Conservation (phyloP, 1,140 invertebrate genomes). For the Arion vulgaris region DNA sequence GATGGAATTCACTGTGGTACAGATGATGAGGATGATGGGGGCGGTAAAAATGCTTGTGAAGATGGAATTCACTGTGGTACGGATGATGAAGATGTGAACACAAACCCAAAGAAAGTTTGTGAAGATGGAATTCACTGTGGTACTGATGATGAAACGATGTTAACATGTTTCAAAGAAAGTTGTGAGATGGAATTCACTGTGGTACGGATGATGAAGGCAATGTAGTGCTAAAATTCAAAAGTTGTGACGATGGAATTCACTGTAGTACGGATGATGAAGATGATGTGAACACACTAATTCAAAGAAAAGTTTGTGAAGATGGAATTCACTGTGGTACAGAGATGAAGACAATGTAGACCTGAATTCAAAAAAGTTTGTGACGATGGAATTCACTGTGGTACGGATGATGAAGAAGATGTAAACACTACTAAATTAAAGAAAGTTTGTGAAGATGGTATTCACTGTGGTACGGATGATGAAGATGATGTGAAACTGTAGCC, state of each 20-base stretch:
- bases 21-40: conserved; percentile 42
- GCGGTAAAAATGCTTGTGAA: conserved; percentile 32
- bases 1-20: conserved; percentile 46
- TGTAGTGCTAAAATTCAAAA: conserved; percentile 2
- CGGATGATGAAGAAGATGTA: conserved; percentile 42
- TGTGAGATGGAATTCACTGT: conserved; percentile 50
- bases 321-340: conserved; percentile 52
- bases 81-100: conserved; percentile 37
- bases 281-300: conserved; percentile 15
- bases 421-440: conserved; percentile 22
- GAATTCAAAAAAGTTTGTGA: conserved; percentile 28
- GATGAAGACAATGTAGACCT: conserved; percentile 43
- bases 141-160: conserved; percentile 48
- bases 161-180: conserved; percentile 29
- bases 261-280: conserved; percentile 45
- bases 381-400: conserved; percentile 42
- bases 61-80: conserved; percentile 48
- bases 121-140: conserved; percentile 50
- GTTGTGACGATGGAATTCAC: conserved; percentile 43
- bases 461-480: conserved; percentile 48
- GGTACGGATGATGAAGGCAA: conserved; percentile 52
- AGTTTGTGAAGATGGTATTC: conserved; percentile 43
- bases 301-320: conserved; percentile 47
- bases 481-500: conserved; percentile 11
- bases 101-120: conserved; percentile 40